Evolutionary conservation across 1,140 invertebrate species (phyloP), one percentile per base, ranked within the genome.

Genomic region (Bacillus rossius): DNA sequence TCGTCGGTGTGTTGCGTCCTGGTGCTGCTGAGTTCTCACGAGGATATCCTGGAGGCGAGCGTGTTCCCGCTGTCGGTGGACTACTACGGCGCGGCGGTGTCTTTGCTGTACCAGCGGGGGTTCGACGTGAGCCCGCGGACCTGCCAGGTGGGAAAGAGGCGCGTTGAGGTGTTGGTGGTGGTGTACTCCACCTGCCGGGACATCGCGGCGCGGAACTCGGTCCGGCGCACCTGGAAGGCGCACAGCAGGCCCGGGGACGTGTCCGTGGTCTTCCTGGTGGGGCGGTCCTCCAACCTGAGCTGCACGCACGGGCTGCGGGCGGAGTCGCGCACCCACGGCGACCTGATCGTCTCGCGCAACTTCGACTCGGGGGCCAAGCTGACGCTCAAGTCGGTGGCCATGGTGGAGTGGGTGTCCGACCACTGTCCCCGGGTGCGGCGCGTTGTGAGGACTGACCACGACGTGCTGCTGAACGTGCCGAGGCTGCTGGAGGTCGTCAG

Each of bases 391-490:
- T 91, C 88, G 4, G 82, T 94, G 26, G 91, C 90, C 8, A 87
- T 88, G 68, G 72, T 94, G 47, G 90, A 94, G 70, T 92, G 90
- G 91, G 81, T 86, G 0, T 83, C 87, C 65, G 84, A 79, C 48
- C 87, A 90, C 67, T 95, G 91, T 70, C 80, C 85, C 13, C 79
- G 81, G 54, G 86, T 83, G 25, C 80, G 79, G 60, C 91, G 85
- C 65, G 72, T 94, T 48, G 76, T 94, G 23, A 94, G 94, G 76
- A 92, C 89, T 0, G 91, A 94, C 68, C 91, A 94, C 71, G 91
- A 94, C 71, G 92, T 94, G 90, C 93, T 94, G 67, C 91, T 94
- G 40, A 93, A 94, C 73, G 81, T 94, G 58, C 85, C 84, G 41
- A 81, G 84, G 37, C 73, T 94, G 42, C 73, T 92, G 25, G 71